Conservation (phyloP, 2,888 invertebrate genomes). For the Zootermopsis nevadensis region DNA sequence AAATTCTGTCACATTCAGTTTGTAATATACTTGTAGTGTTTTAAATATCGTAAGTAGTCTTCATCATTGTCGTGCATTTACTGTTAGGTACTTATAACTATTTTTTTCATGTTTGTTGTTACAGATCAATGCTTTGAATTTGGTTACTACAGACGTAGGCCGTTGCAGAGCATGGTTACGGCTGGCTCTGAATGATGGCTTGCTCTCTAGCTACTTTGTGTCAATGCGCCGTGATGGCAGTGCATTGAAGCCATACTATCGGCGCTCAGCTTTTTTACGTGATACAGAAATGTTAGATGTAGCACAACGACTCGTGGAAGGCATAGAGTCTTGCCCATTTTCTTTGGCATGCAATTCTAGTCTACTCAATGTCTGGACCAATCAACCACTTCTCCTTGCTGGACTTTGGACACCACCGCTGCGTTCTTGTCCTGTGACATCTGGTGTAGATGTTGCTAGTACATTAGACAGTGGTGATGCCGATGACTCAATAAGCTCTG, state of each 20-base stretch:
- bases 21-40: too few relatives aligned
- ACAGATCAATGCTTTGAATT: conserved; percentile 77
- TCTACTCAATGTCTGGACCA: conserved; percentile 89
- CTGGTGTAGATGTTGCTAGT: conserved; percentile 79
- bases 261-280: conserved; percentile 81
- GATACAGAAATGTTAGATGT: conserved; percentile 85
- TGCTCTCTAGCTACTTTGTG: conserved; percentile 87
- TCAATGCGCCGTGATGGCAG: conserved; percentile 82
- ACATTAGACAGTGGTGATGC: conserved; percentile 60
- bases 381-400: conserved; percentile 82
- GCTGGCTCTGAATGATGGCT: conserved; percentile 86
- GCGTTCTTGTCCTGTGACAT: conserved; percentile 75
- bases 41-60: too few relatives aligned
- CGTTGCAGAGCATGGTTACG: conserved; percentile 93
- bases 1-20: too few relatives aligned
- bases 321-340: conserved; percentile 75
- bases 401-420: conserved; percentile 87
- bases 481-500: conserved; percentile 46
- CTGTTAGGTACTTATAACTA: too few relatives aligned
- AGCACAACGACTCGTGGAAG: conserved; percentile 79
- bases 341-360: conserved; percentile 86
- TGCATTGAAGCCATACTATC: conserved; percentile 85
- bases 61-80: too few relatives aligned
- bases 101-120: conserved; percentile 51
- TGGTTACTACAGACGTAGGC: conserved; percentile 90